Evolutionary conservation across 2,113 vertebrate genomes (phyloP), one percentile per base, ranked within the genome.

Genomic region (Polyodon spathula): DNA sequence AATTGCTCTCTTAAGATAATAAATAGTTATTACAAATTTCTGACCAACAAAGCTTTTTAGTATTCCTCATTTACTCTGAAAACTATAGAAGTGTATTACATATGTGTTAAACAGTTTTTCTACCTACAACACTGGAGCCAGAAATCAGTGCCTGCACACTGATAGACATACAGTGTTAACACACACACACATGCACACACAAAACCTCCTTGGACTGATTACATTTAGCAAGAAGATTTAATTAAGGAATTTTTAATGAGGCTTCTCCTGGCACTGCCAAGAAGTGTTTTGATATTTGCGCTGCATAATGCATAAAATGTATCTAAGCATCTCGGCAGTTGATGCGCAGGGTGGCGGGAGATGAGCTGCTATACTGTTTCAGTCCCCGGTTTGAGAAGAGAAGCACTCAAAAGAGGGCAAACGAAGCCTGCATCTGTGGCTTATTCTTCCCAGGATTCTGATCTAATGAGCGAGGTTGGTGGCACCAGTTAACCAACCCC

Each of bases 211-310:
- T 86, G 85, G 85, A 87, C 87, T 86, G 87, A 89, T 87, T 87
- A 87, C 86, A 88, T 89, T 88, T 88, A 86, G 82, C 84, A 84
- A 83, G 83, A 86, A 88, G 87, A 89, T 88, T 89, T 89, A 87
- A 89, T 89, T 89, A 89, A 87, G 87, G 85, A 88, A 89, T 89
- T 88, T 89, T 87, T 89, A 89, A 89, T 87, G 86, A 89, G 87
- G 85, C 83, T 87, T 86, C 83, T 83, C 84, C 84, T 88, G 85
- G 82, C 86, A 87, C 82, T 86, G 87, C 86, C 86, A 89, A 89
- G 85, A 85, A 87, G 85, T 89, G 87, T 89, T 89, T 89, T 89
- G 85, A 89, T 88, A 89, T 88, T 89, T 86, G 86, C 84, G 78
- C 86, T 86, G 85, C 87, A 89, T 89, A 89, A 89, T 89, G 86